These are phyloP conservation scores for Synanthedon myopaeformis DNA, from an alignment of 2,888 invertebrate genomes.

Conservation along the genomic window DNA sequence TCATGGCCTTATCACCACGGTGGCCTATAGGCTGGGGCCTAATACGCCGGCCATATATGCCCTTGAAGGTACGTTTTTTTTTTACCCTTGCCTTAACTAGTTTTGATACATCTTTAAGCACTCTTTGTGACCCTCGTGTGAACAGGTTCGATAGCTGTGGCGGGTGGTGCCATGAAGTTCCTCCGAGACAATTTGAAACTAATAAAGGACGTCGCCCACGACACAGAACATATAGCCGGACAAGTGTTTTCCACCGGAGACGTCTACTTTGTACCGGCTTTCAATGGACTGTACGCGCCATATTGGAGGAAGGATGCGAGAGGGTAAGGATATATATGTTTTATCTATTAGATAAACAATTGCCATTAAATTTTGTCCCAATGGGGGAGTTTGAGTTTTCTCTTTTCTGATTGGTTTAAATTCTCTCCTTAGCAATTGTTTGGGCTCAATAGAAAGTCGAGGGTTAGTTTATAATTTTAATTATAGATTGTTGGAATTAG, in stretches of 20 bases:
- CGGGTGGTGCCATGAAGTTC: constrained; percentile 94
- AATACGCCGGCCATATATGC: constrained; percentile 87
- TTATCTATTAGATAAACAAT: neutral
- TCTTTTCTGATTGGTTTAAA: neutral
- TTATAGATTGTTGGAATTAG: too few relatives aligned
- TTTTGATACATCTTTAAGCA: neutral
- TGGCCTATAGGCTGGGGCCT: constrained; percentile 91
- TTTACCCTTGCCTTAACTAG: neutral
- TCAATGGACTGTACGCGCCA: constrained; percentile 96
- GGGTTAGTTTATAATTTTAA: too few relatives aligned
- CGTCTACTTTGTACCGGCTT: constrained; percentile 98
- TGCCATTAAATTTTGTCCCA: neutral
- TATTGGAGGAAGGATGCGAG: constrained; percentile 98
- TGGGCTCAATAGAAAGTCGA: too few relatives aligned
- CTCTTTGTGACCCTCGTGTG: too few relatives aligned
- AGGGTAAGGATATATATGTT: constrained; percentile 66
- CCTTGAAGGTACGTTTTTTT: constrained; percentile 79
- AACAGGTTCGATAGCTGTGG: constrained; percentile 86
- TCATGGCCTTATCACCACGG: constrained; percentile 89
- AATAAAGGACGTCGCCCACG: constrained; percentile 78
- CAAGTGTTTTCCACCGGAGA: constrained; percentile 91
- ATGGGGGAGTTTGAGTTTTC: neutral
- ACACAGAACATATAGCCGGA: constrained; percentile 78
- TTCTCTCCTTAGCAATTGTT: too few relatives aligned
- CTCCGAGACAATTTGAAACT: constrained; percentile 91